phyloP scores from a whole-genome alignment of 2,797 vertebrate genomes.

The Antennarius maculatus region DNA sequence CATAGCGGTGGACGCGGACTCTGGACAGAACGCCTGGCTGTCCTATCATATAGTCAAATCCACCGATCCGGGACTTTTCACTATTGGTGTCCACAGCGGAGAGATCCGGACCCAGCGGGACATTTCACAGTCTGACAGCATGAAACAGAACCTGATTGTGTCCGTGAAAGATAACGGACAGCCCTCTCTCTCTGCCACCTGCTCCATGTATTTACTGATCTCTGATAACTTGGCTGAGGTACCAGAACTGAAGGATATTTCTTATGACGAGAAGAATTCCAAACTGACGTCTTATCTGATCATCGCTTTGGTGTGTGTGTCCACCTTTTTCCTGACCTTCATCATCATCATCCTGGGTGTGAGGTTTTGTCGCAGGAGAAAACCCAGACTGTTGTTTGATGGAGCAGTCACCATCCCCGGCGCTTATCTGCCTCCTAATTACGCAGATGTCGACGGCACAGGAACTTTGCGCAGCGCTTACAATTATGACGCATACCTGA shows the following conservation, averaged over 20 bases:
- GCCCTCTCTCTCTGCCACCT: constrained; percentile 57
- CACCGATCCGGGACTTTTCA: constrained; percentile 51
- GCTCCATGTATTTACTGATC: constrained; percentile 50
- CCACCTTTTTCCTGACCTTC: constrained; percentile 62
- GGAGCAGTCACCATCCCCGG: constrained; percentile 39
- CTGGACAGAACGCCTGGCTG: constrained; percentile 53
- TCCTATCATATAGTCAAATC: constrained; percentile 64
- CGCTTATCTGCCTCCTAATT: constrained; percentile 44
- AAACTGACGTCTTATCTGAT: constrained; percentile 58
- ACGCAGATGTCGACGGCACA: constrained; percentile 55
- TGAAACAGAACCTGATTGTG: constrained; percentile 42
- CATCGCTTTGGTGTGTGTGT: constrained; percentile 39
- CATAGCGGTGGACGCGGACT: constrained; percentile 82
- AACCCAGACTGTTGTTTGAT: constrained; percentile 45
- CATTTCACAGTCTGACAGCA: constrained; percentile 59
- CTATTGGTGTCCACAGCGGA: constrained; percentile 71
- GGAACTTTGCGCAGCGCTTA: constrained; percentile 43
- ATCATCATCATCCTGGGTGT: constrained; percentile 56
- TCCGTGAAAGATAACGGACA: constrained; percentile 49
- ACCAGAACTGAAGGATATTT: constrained; percentile 72
- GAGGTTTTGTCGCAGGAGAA: constrained; percentile 53
- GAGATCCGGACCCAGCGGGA: constrained; percentile 60
- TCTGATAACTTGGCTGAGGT: constrained; percentile 68
- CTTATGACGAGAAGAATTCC: constrained; percentile 58
- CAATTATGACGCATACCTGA: constrained; percentile 44